phyloP scores from a whole-genome alignment of 2,888 invertebrate species.

The Tromatobia lineatoria region DNA sequence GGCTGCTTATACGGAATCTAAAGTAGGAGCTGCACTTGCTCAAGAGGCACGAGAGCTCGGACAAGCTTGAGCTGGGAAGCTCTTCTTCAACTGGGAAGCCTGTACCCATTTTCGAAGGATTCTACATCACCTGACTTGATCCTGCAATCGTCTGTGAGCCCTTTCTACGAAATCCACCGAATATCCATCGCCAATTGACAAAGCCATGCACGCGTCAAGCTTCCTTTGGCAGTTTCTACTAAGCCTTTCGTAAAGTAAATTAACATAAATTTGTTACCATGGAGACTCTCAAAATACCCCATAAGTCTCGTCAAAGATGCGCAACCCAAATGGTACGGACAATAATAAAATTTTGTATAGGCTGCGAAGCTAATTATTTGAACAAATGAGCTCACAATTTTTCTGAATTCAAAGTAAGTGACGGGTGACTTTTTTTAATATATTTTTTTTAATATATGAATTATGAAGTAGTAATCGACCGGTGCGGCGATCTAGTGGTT shows the following conservation, averaged over 20 bases:
- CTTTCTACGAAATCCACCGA: constrained; percentile 55
- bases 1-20: constrained; percentile 76
- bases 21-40: constrained; percentile 68
- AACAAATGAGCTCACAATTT: too few species aligned
- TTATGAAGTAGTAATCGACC: too few species aligned
- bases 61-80: constrained; percentile 22
- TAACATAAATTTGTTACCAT: not conserved
- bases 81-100: constrained; percentile 34
- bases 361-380: too few species aligned
- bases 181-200: constrained; percentile 58
- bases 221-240: not conserved
- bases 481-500: too few species aligned
- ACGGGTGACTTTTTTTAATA: too few species aligned
- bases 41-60: constrained; percentile 26
- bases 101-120: constrained; percentile 44
- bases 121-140: constrained; percentile 18
- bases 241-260: not conserved
- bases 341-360: too few species aligned
- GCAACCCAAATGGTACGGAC: too few species aligned
- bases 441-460: too few species aligned
- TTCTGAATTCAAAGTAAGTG: too few species aligned
- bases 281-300: not conserved
- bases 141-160: constrained; percentile 4
- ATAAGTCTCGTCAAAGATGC: not conserved
- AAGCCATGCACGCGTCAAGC: constrained; percentile 60